A percentile compares a stretch with the other conserved stretches of the same genome.
Evolutionary conservation across 2,113 vertebrate species (phyloP).

Genomic region (Salvelinus alpinus): DNA sequence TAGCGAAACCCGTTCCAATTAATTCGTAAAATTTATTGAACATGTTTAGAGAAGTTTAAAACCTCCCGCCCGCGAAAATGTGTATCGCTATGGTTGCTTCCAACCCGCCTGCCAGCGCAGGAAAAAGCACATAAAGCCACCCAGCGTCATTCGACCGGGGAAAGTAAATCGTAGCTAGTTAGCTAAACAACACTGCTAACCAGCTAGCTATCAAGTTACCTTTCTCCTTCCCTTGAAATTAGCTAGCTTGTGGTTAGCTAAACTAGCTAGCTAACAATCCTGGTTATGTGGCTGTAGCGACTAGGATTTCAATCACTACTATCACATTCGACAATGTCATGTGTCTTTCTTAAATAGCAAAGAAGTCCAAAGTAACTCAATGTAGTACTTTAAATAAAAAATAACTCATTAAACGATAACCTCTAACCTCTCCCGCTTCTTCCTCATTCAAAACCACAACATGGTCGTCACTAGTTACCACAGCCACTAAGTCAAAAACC

Average conservation of each 20-base stretch:
- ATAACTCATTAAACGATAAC: constrained; percentile 66
- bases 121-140: constrained; percentile 29
- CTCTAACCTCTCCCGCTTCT: constrained; percentile 83
- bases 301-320: constrained; percentile 50
- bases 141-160: constrained; percentile 49
- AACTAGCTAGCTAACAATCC: constrained; percentile 48
- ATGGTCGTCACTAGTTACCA: constrained; percentile 64
- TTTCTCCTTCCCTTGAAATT: constrained; percentile 7
- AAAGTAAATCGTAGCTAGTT: constrained; percentile 28
- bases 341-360: constrained; percentile 38
- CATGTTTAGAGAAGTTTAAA: constrained; percentile 66
- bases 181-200: constrained; percentile 20
- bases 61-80: constrained; percentile 26
- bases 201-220: constrained; percentile 33
- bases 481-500: no score
- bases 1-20: constrained; percentile 71
- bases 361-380: constrained; percentile 17
- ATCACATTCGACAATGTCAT: constrained; percentile 33
- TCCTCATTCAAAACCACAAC: constrained; percentile 85
- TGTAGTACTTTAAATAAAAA: constrained; percentile 45
- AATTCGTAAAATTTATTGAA: constrained; percentile 78
- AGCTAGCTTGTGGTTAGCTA: constrained; percentile 35
- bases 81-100: constrained; percentile 26
- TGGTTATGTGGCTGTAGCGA: constrained; percentile 54
- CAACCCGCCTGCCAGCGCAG: constrained; percentile 39